Base-by-base conservation (phyloP, 2,888 invertebrate genomes). In the Pristionchus japonicus region DNA sequence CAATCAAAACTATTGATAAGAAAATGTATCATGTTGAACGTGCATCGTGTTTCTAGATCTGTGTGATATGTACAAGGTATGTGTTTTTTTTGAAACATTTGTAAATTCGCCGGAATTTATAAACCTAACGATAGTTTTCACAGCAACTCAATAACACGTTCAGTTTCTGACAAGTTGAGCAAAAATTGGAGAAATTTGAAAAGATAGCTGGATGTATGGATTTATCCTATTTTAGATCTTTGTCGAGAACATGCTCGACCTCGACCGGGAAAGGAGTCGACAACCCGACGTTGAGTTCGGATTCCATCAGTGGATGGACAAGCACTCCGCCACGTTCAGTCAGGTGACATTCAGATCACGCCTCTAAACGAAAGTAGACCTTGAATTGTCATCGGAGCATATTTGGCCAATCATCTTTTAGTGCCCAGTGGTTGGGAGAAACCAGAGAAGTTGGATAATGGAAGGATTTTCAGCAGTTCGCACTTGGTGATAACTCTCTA, bases 231-330 rank as follows among this genome's bases (percentile, higher is more conserved):
- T 74, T 37, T 17, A 77, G 43, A 47, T 43, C 27, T 85, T 85
- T 43, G 9, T n/a, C 3, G 31, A 31, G 15, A 85, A 85, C 27
- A 37, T 85, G 64, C 1, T n/a, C 13, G 85, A 85, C 1, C 37
- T 85, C 34, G n/a, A 61, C 11, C 43, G 34, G 1, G 85, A 85
- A 15, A 40, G 40, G 43, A 64, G n/a, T 13, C 40, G 31, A 17
- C 61, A 85, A 27, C 85, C 85, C 11, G 31, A 17, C 6, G 64
- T 64, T 20, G 43, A 43, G 11, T 64, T 85, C 17, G 85, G 40
- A 40, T 61, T 64, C 15, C 85, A 85, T 64, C 61, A 57, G 43
- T 85, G 85, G 85, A 85, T 85, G 85, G 85, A 85, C 20, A 27
- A 52, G 13, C 40, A 23, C 20, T n/a, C 64, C 3, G 31, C n/a